phyloP scores from a whole-genome alignment of 2,888 invertebrate species.

The Heteromyza rotundicornis region DNA sequence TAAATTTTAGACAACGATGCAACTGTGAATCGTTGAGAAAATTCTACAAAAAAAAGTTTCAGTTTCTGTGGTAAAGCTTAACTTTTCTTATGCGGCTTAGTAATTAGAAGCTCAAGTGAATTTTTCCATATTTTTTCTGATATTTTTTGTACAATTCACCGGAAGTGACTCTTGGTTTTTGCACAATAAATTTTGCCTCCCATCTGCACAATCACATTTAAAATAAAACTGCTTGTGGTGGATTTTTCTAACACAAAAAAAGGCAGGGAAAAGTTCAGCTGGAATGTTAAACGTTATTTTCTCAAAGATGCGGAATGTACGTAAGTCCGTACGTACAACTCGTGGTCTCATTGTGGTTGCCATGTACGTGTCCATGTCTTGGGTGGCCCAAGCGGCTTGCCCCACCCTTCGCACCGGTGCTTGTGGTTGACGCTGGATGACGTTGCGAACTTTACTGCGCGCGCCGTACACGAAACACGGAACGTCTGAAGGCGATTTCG shows the following conservation, averaged over 20 bases:
- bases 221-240: conserved; percentile 48
- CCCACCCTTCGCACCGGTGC: conserved; percentile 17
- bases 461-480: background rate
- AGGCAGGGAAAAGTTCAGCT: conserved; percentile 21
- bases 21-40: too few relatives aligned
- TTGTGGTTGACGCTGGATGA: conserved; percentile 34
- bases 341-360: conserved; percentile 3
- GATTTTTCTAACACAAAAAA: conserved; percentile 29
- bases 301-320: conserved; percentile 43
- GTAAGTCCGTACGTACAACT: conserved; percentile 20
- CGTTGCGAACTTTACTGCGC: conserved; percentile 28
- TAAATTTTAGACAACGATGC: too few relatives aligned
- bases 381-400: conserved; percentile 4
- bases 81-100: too few relatives aligned
- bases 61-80: too few relatives aligned
- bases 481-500: conserved; percentile 42
- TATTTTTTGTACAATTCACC: conserved; percentile 33
- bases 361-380: conserved; percentile 8
- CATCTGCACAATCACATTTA: conserved; percentile 40
- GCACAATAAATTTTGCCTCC: conserved; percentile 49
- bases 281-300: conserved; percentile 16
- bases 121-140: conserved; percentile 2
- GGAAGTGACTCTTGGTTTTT: conserved; percentile 59
- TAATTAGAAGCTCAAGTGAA: too few relatives aligned
- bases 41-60: too few relatives aligned